Evolutionary conservation across 2,888 invertebrate species (phyloP).

Genomic region (Hanleya hanleyi): DNA sequence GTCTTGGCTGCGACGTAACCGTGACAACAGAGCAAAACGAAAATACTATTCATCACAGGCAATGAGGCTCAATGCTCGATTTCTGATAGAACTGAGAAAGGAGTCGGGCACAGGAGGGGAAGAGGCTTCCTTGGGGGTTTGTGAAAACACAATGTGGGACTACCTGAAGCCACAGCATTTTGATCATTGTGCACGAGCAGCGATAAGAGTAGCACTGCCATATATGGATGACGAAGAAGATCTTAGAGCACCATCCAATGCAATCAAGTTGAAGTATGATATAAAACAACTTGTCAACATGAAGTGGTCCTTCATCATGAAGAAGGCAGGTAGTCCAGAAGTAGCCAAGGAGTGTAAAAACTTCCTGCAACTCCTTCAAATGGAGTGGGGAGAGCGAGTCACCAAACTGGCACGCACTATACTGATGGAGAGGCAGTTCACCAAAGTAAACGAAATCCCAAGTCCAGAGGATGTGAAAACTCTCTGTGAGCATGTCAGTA

Average conservation of each 20-base stretch:
- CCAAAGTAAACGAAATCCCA: too few relatives aligned
- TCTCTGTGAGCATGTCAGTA: not conserved
- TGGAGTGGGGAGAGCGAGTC: too few relatives aligned
- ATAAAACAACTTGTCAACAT: not conserved
- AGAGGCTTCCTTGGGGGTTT: not conserved
- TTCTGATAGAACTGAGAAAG: not conserved
- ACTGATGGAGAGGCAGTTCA: too few relatives aligned
- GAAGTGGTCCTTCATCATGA: not conserved
- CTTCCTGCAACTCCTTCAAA: too few relatives aligned
- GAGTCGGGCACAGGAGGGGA: not conserved
- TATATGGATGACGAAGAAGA: not conserved
- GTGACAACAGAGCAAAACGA: not conserved
- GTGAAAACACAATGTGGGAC: not conserved
- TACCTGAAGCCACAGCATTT: not conserved
- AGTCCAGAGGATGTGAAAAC: too few relatives aligned
- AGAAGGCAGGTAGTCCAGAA: not conserved
- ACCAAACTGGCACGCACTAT: too few relatives aligned
- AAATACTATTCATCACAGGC: not conserved
- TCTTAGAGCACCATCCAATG: too few relatives aligned
- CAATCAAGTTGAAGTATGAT: not conserved
- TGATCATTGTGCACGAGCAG: not conserved
- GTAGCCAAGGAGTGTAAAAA: not conserved
- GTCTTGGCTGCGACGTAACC: not conserved
- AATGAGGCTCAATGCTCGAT: constrained; percentile 1
- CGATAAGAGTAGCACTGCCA: not conserved